Conservation (phyloP, 1,140 invertebrate genomes). For the Zaprionus davidi region DNA sequence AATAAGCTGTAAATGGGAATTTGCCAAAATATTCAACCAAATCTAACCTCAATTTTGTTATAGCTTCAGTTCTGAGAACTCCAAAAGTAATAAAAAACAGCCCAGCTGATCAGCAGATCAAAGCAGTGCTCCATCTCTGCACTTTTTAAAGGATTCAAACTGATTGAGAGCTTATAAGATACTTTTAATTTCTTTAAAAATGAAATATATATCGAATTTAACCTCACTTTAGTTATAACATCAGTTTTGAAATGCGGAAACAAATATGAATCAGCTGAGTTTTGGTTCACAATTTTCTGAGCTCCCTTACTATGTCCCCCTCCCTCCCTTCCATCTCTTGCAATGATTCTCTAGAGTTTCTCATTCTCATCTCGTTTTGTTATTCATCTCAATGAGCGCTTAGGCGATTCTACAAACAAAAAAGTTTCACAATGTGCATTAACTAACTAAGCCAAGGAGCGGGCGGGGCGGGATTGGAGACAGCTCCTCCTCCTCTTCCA, state of each 20-base stretch:
- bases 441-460: constrained; percentile 49
- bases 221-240: no score
- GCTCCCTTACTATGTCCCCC: neutral
- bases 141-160: no score
- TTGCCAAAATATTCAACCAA: neutral
- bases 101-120: no score
- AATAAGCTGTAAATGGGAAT: neutral
- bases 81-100: neutral
- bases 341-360: neutral
- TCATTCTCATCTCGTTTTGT: constrained; percentile 30
- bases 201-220: no score
- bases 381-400: constrained; percentile 52
- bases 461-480: neutral
- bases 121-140: no score
- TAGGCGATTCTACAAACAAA: constrained; percentile 63
- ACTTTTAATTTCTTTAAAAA: no score
- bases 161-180: no score
- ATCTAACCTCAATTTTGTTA: neutral
- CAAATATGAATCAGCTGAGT: no score
- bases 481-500: neutral
- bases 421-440: constrained; percentile 64
- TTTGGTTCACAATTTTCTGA: no score
- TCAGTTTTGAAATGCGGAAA: no score
- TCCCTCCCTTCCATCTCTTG: neutral
- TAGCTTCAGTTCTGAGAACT: neutral